Conservation (phyloP, 2,797 vertebrate genomes). For the Crax fasciolata region DNA sequence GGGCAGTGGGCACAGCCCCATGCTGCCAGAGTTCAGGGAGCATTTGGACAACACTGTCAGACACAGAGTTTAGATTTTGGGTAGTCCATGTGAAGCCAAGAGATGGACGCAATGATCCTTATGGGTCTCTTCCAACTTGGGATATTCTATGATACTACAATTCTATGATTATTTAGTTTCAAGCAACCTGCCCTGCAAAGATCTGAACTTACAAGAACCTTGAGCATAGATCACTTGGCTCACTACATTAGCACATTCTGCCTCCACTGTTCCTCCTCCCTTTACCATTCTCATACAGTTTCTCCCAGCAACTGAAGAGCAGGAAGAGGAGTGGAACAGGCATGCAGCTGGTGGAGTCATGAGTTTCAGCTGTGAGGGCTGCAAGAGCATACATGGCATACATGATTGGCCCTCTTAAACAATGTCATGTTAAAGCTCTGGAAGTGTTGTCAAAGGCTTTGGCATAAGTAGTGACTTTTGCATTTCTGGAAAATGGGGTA, state of each 20-base stretch:
- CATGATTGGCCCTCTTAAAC: neutral
- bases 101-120: too few relatives aligned
- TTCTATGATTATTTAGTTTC: neutral
- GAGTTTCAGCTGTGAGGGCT: neutral
- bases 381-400: neutral
- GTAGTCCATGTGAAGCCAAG: too few relatives aligned
- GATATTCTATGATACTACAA: too few relatives aligned
- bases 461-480: neutral
- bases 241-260: neutral
- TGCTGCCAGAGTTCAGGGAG: too few relatives aligned
- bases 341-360: rapidly evolving
- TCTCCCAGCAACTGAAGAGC: neutral
- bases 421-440: neutral
- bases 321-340: neutral
- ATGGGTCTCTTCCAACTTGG: too few relatives aligned
- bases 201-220: neutral
- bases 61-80: too few relatives aligned
- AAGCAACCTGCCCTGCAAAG: neutral
- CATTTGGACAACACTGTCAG: too few relatives aligned
- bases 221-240: neutral
- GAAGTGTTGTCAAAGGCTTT: neutral
- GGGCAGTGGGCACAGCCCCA: too few relatives aligned
- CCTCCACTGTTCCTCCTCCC: neutral
- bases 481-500: neutral
- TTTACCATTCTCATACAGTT: neutral